Percentiles rank a stretch among this genome's conserved stretches.
Evolutionary conservation across 2,797 vertebrate species (phyloP).

Genomic region (Graptemys geographica): DNA sequence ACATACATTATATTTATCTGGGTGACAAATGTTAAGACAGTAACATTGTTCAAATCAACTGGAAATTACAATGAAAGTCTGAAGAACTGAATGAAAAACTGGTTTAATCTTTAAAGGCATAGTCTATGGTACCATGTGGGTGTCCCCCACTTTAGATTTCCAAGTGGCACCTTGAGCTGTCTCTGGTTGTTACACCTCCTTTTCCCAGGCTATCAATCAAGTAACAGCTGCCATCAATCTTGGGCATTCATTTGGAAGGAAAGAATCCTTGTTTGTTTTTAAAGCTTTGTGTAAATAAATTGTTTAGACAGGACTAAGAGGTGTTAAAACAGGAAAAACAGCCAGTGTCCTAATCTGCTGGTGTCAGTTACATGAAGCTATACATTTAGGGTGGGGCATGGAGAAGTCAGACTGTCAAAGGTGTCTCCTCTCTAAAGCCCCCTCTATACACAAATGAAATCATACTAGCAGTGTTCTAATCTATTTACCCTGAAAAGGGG

Average conservation of each 20-base stretch:
- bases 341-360: slow-evolving; percentile 36
- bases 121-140: not conserved
- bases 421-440: not conserved
- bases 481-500: not conserved
- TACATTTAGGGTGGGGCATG: not conserved
- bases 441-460: not conserved
- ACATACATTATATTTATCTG: not conserved
- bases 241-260: slow-evolving; percentile 50
- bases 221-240: slow-evolving; percentile 52
- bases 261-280: slow-evolving; percentile 65
- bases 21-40: not conserved
- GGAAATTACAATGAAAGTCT: not conserved
- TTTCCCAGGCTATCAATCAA: slow-evolving; percentile 47
- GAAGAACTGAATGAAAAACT: slow-evolving; percentile 5
- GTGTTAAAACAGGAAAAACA: slow-evolving; percentile 63
- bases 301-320: slow-evolving; percentile 66
- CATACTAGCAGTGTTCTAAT: not conserved
- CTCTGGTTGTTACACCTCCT: slow-evolving; percentile 1
- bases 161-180: slow-evolving; percentile 23
- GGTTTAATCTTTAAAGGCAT: not conserved
- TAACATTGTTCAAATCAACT: not conserved
- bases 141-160: slow-evolving; percentile 5
- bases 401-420: not conserved
- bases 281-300: slow-evolving; percentile 63
- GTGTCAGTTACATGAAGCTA: not conserved